These are phyloP conservation scores for Cancer borealis DNA, from an alignment of 2,888 invertebrate species.

Conservation along the genomic window DNA sequence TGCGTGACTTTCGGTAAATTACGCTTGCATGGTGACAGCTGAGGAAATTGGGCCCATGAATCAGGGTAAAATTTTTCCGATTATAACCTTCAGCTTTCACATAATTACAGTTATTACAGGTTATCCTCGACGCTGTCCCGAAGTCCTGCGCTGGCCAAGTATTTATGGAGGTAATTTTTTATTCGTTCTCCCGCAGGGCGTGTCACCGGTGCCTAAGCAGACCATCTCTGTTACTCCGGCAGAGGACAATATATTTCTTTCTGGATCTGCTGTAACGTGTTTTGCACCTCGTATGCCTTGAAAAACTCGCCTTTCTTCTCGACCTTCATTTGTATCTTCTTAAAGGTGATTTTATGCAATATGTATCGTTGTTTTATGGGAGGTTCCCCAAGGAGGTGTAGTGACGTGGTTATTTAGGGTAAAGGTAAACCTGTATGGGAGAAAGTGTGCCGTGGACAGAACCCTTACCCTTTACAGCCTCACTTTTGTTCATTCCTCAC, in stretches of 20 bases:
- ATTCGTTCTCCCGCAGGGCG: slow-evolving; percentile 35
- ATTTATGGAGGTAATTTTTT: slow-evolving; percentile 46
- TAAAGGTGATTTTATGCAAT: background rate
- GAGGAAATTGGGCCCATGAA: slow-evolving; percentile 53
- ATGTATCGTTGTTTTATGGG: background rate
- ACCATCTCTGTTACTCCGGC: slow-evolving; percentile 46
- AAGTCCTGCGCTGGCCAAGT: background rate
- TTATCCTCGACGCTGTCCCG: slow-evolving; percentile 43
- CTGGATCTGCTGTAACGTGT: background rate
- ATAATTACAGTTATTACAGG: slow-evolving; percentile 48
- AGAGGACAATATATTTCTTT: background rate
- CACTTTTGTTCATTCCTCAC: background rate
- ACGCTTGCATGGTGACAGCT: slow-evolving; percentile 61
- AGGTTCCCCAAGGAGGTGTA: background rate
- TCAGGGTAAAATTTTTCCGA: slow-evolving; percentile 55
- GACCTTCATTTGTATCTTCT: background rate
- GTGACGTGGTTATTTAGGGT: background rate
- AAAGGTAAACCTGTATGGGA: background rate
- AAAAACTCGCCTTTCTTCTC: background rate
- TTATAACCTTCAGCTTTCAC: slow-evolving; percentile 34
- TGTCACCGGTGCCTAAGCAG: slow-evolving; percentile 25
- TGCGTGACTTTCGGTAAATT: slow-evolving; percentile 55
- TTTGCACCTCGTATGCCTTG: background rate
- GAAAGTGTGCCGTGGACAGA: background rate
- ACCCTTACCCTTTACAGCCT: background rate